A percentile compares a stretch with the other conserved stretches of the same genome.
These are phyloP conservation scores for Synergus itoensis DNA, from an alignment of 2,888 invertebrate genomes.

Conservation along the genomic window DNA sequence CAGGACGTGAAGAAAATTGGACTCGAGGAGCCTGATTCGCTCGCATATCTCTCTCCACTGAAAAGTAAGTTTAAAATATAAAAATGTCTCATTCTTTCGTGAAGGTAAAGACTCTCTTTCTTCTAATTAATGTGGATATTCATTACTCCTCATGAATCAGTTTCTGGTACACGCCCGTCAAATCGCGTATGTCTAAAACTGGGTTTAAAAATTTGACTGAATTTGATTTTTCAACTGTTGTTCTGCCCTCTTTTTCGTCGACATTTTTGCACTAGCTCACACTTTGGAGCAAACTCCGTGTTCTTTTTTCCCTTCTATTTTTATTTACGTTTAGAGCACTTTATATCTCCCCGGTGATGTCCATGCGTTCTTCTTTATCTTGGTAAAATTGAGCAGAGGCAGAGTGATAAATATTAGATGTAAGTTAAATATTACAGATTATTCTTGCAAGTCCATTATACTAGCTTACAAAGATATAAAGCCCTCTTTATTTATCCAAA, in stretches of 20 bases:
- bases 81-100: neutral
- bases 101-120: neutral
- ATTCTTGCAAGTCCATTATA: neutral
- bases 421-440: neutral
- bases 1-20: too few species aligned
- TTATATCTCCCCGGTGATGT: neutral
- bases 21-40: neutral
- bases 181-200: neutral
- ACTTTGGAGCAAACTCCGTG: neutral
- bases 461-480: neutral
- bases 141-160: neutral
- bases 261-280: neutral
- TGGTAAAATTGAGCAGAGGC: neutral
- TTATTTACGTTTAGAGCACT: neutral
- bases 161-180: neutral
- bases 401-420: neutral
- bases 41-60: neutral
- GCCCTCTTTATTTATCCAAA: neutral
- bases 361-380: neutral
- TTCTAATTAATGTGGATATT: neutral
- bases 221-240: too few species aligned
- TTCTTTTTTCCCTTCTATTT: neutral
- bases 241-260: neutral
- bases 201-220: neutral
- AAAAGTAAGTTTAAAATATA: neutral